These are phyloP conservation scores for Mustela lutreola DNA, from an alignment of 2,113 vertebrate genomes.

Conservation along the genomic window DNA sequence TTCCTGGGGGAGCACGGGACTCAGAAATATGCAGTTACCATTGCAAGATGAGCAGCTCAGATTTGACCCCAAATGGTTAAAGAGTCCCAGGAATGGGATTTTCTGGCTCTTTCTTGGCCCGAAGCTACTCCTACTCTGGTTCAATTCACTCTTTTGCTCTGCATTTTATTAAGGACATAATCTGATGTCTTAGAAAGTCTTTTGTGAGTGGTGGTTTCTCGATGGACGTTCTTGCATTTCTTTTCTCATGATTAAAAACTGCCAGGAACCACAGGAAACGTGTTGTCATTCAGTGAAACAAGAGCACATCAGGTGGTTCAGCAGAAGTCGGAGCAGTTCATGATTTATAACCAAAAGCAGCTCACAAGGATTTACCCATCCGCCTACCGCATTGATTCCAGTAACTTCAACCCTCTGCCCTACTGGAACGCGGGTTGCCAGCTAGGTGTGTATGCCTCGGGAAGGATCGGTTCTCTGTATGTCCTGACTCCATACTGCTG, in stretches of 20 bases:
- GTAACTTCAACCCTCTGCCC: constrained; percentile 97
- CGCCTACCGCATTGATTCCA: constrained; percentile 98
- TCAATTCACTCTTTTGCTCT: not conserved
- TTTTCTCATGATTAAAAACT: constrained; percentile 35
- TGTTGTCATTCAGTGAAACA: constrained; percentile 97
- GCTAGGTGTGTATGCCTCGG: constrained; percentile 90
- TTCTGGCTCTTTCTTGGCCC: not conserved
- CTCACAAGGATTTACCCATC: constrained; percentile 98
- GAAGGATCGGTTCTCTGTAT: fast-evolving
- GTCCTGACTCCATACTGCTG: fast-evolving
- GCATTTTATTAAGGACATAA: not conserved
- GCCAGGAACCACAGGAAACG: constrained; percentile 94
- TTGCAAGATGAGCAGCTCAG: not conserved
- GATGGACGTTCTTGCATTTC: not conserved
- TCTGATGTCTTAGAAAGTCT: not conserved
- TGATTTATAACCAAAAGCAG: constrained; percentile 96
- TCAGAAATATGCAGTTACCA: not conserved
- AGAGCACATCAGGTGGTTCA: constrained; percentile 96
- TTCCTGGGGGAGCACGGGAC: not conserved
- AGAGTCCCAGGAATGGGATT: not conserved
- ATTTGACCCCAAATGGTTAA: not conserved
- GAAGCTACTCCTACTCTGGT: not conserved
- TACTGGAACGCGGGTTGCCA: constrained; percentile 99
- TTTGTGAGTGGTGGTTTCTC: not conserved
- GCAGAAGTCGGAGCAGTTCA: constrained; percentile 95